Evolutionary conservation across 2,797 vertebrate species (phyloP), one percentile per base, ranked within the genome.

Genomic region (Anableps anableps): DNA sequence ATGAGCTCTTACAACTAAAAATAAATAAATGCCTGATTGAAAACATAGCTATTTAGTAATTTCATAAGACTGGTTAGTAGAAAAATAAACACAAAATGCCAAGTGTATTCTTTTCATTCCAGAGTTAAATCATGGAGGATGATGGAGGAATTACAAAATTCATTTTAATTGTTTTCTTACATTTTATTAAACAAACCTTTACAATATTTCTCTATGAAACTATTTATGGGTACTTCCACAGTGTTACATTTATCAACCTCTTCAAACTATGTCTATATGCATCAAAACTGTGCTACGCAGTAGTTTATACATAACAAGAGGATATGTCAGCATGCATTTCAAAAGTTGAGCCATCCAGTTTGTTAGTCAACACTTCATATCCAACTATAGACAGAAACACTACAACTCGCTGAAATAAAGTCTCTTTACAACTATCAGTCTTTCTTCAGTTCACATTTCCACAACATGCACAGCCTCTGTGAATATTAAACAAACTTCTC

Each of bases 261-360:
- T n/a, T 48, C 21, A 17, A 19, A 9, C 13, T 8, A 11, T 2
- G 13, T 38, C 34, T 21, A 9, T 31, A 14, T 41, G 48, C 0
- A 29, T 29, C 0, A 29, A 55, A 45, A 16, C 26, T 9, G 17
- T 16, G 66, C 64, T 17, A 13, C 47, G 60, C 23, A 48, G 58
- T 8, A 55, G n/a, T 70, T 21, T 55, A 8, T 0, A 5, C 34
- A 11, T 2, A 74, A 31, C 41, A 74, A 68, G 68, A 72, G 60
- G 51, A 78, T 16, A 38, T 58, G 76, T 72, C 29, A 13, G 51
- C 38, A 43, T 36, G 50, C 34, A 74, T 3, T 50, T 82, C 31
- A 45, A 5, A 19, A 29, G 72, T 26, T 47, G 48, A 74, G 60
- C 80, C 66, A 43, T 70, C 38, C 68, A 45, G 68, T 11, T 23